These are phyloP conservation scores for Brachirus orientalis DNA, from an alignment of 2,113 vertebrate genomes.

Conservation along the genomic window DNA sequence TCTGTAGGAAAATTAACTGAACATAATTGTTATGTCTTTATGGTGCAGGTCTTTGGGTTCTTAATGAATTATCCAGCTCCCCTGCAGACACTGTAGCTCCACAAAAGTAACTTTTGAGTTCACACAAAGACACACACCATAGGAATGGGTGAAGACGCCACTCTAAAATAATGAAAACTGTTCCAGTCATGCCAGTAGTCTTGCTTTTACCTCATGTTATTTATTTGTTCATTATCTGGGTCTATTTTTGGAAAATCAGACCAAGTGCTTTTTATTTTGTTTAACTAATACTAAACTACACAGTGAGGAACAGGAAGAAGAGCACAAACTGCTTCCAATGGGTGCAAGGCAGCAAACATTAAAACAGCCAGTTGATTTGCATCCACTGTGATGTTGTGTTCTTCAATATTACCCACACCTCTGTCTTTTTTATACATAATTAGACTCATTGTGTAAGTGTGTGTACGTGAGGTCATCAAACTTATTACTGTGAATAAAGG, in stretches of 20 bases:
- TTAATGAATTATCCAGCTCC: too few relatives aligned
- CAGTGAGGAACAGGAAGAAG: neutral
- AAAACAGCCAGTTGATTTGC: neutral
- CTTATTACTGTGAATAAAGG: slow-evolving; percentile 4
- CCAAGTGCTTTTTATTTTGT: neutral
- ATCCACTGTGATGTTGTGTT: slow-evolving; percentile 14
- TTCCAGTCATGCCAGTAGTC: too few relatives aligned
- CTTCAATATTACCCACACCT: slow-evolving; percentile 1
- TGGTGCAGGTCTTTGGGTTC: neutral
- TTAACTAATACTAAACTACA: neutral
- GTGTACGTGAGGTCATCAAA: slow-evolving; percentile 1
- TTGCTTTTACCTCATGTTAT: neutral
- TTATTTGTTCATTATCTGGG: neutral
- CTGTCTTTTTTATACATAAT: slow-evolving; percentile 20
- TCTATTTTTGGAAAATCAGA: slow-evolving; percentile 6
- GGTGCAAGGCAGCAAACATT: slow-evolving; percentile 17
- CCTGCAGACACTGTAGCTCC: neutral
- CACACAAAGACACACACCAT: neutral
- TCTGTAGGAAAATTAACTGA: neutral
- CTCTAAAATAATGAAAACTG: neutral
- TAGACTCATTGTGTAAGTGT: neutral
- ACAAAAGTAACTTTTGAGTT: slow-evolving; percentile 13
- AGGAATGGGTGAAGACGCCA: neutral
- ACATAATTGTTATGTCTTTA: neutral
- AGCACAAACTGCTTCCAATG: neutral